Evolutionary conservation across 2,888 invertebrate species (phyloP), one percentile per base, ranked within the genome.

Genomic region (Dysmachus trigonus): DNA sequence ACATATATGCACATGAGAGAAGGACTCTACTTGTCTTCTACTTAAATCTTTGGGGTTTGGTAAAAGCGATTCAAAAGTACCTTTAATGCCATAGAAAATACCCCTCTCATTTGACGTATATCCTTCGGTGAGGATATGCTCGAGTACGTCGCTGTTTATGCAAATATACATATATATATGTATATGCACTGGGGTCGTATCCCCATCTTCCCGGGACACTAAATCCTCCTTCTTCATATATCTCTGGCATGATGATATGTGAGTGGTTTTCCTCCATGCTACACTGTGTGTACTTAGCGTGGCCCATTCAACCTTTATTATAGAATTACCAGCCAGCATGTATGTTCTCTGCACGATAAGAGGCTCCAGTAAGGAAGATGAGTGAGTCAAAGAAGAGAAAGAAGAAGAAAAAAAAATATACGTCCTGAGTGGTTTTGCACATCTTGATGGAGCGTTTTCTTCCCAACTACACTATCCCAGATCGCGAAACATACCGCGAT

Each of bases 291-390:
- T 82, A 82, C 82, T 82, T 82, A 82, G 73, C 84, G 73, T 84
- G 84, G 84, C 84, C 84, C 84, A 84, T 84, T 84, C 84, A 84
- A 73, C 73, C 73, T 84, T 84, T 84, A 84, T 84, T 84, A 84
- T 84, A 84, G 73, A 84, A 84, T 84, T 84, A 84, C 84, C 82
- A 82, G 82, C 82, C 62, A 71, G 62, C 82, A 82, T 82, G 82
- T 82, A 82, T 82, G 82, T 82, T 82, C 82, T 35, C 35, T 82
- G 82, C 62, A 82, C 62, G 82, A 82, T 82, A 82, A 82, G 82
- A 62, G 71, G 62, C 82, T 82, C 62, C 82, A 82, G 82, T 82
- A 82, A 82, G 62, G 82, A 82, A 82, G 82, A 82, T 38, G 82
- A 82, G 62, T 82, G 82, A 82, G 62, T 82, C 82, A 82, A 82